phyloP scores from a whole-genome alignment of 1,140 invertebrate species.

The Proctacanthus coquilletti region DNA sequence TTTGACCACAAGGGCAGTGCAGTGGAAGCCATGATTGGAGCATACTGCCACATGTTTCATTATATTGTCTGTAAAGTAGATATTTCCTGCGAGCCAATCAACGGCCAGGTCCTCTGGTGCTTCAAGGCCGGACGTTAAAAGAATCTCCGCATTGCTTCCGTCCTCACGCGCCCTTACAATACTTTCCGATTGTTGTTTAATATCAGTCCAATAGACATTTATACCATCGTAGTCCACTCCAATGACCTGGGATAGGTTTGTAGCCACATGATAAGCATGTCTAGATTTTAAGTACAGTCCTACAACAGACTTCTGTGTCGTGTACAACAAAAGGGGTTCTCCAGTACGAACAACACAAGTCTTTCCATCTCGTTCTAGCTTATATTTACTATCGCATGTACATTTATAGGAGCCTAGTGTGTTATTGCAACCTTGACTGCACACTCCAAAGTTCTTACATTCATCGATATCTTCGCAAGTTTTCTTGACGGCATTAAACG shows the following conservation, averaged over 20 bases:
- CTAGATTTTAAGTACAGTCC: slow-evolving; percentile 32
- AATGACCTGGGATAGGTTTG: slow-evolving; percentile 40
- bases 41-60: slow-evolving; percentile 61
- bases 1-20: slow-evolving; percentile 42
- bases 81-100: slow-evolving; percentile 63
- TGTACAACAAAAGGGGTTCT: slow-evolving; percentile 47
- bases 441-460: slow-evolving; percentile 56
- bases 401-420: slow-evolving; percentile 60
- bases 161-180: slow-evolving; percentile 42
- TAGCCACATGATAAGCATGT: slow-evolving; percentile 31
- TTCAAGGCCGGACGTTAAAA: slow-evolving; percentile 48
- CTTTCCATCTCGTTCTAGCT: slow-evolving; percentile 41
- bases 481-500: slow-evolving; percentile 16
- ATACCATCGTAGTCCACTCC: slow-evolving; percentile 49
- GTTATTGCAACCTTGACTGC: slow-evolving; percentile 75
- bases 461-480: slow-evolving; percentile 59
- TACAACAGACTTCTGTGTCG: slow-evolving; percentile 34
- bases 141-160: slow-evolving; percentile 37
- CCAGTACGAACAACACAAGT: slow-evolving; percentile 52
- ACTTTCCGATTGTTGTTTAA: slow-evolving; percentile 43
- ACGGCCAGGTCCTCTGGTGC: slow-evolving; percentile 59
- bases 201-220: slow-evolving; percentile 60
- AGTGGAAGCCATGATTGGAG: slow-evolving; percentile 39
- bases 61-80: slow-evolving; percentile 65
- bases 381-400: slow-evolving; percentile 60